A percentile compares a stretch with the other conserved stretches of the same genome.
These are phyloP conservation scores for Copsychus sechellarum DNA, from an alignment of 2,113 vertebrate genomes.

Conservation along the genomic window DNA sequence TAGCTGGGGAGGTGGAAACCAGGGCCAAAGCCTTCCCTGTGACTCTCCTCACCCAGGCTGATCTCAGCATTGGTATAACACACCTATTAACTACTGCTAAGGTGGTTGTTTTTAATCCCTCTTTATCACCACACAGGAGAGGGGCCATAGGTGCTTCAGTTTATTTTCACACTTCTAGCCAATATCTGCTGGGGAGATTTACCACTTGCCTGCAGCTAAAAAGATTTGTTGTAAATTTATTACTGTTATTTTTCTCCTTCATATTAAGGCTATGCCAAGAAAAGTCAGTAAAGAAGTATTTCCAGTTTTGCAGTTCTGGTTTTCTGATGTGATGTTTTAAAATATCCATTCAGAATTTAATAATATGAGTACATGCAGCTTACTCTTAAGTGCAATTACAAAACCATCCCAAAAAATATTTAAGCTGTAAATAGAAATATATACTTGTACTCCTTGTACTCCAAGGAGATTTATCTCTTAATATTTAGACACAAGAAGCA, in stretches of 20 bases:
- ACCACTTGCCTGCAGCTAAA: background rate
- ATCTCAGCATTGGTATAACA: background rate
- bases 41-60: background rate
- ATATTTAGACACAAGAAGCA: background rate
- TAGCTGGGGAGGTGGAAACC: background rate
- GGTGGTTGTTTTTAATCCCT: background rate
- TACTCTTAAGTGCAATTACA: background rate
- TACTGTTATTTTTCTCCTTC: background rate
- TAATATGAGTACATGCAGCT: background rate
- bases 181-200: background rate
- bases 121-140: background rate
- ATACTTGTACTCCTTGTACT: background rate
- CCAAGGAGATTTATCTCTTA: background rate
- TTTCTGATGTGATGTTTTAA: background rate
- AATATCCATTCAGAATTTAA: background rate
- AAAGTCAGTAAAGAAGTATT: background rate
- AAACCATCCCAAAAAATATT: background rate
- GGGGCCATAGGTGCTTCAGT: background rate
- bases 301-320: background rate
- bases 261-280: background rate
- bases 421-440: background rate
- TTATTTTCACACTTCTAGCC: background rate
- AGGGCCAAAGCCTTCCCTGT: background rate
- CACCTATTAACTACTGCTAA: background rate
- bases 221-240: background rate